A percentile compares a stretch with the other conserved stretches of the same genome.
These are phyloP conservation scores for Caenorhabditis zanzibari DNA, from an alignment of 2,888 invertebrate species.

Conservation along the genomic window DNA sequence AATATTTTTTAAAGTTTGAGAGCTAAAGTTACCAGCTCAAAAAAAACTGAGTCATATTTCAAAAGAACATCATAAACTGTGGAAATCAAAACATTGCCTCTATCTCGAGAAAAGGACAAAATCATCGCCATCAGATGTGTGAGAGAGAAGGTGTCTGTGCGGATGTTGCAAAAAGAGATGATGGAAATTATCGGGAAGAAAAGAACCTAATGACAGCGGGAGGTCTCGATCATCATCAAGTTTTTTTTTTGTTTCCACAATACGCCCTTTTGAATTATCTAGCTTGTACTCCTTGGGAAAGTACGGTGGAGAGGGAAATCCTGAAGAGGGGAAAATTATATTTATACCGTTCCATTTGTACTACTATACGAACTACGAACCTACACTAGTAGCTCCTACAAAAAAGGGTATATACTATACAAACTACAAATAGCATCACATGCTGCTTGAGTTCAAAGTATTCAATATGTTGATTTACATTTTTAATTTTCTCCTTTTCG, in stretches of 20 bases:
- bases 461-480: too few species aligned
- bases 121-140: constrained; percentile 34
- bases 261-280: constrained; percentile 46
- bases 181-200: constrained; percentile 53
- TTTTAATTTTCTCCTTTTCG: too few species aligned
- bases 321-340: not conserved
- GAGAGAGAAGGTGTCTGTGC: constrained; percentile 17
- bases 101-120: constrained; percentile 14
- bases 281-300: constrained; percentile 41
- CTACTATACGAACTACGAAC: too few species aligned
- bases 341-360: too few species aligned
- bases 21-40: not conserved
- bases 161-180: constrained; percentile 49
- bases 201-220: constrained; percentile 53
- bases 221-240: constrained; percentile 56
- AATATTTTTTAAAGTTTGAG: too few species aligned
- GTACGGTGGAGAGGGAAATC: constrained; percentile 6
- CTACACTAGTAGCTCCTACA: too few species aligned
- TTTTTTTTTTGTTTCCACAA: constrained; percentile 61
- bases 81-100: constrained; percentile 16
- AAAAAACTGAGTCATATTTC: constrained; percentile 14
- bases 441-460: too few species aligned
- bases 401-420: too few species aligned
- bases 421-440: too few species aligned
- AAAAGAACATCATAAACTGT: not conserved